phyloP scores from a whole-genome alignment of 1,140 invertebrate species.

The Cepaea nemoralis region DNA sequence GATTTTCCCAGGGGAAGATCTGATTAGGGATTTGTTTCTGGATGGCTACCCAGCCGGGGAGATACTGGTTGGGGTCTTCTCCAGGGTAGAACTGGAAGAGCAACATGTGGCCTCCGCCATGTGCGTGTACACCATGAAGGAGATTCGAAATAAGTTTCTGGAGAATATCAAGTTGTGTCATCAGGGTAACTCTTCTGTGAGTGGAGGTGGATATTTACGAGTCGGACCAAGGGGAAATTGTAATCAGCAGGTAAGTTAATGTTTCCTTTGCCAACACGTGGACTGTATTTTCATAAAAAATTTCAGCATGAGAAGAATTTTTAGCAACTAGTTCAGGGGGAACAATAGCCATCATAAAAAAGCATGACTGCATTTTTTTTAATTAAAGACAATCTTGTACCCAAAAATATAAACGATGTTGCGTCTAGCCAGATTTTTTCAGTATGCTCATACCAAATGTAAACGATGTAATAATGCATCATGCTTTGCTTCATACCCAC shows the following conservation, averaged over 20 bases:
- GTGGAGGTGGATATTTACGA: conserved; percentile 54
- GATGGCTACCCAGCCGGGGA: conserved; percentile 76
- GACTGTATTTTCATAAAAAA: too few species aligned
- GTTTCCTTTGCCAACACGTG: too few species aligned
- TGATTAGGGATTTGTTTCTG: conserved; percentile 84
- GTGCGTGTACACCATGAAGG: conserved; percentile 95
- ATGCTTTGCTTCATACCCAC: too few species aligned
- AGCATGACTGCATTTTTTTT: too few species aligned
- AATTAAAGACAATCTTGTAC: too few species aligned
- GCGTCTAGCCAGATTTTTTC: too few species aligned
- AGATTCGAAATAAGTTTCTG: conserved; percentile 94
- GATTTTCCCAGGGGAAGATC: conserved; percentile 89
- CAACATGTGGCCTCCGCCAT: conserved; percentile 84
- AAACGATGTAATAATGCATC: too few species aligned
- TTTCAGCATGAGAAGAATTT: too few species aligned
- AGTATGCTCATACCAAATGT: too few species aligned
- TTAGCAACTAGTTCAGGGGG: too few species aligned
- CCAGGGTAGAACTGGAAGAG: conserved; percentile 79
- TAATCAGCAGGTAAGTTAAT: background rate
- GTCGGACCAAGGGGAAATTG: conserved; percentile 6
- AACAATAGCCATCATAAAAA: too few species aligned
- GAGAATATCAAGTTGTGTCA: conserved; percentile 97
- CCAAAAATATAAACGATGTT: too few species aligned
- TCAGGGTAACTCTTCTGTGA: conserved; percentile 77
- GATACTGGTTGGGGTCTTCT: conserved; percentile 92